These are phyloP conservation scores for Leptoteleia sp. DNA, from an alignment of 1,140 invertebrate genomes.

Conservation along the genomic window DNA sequence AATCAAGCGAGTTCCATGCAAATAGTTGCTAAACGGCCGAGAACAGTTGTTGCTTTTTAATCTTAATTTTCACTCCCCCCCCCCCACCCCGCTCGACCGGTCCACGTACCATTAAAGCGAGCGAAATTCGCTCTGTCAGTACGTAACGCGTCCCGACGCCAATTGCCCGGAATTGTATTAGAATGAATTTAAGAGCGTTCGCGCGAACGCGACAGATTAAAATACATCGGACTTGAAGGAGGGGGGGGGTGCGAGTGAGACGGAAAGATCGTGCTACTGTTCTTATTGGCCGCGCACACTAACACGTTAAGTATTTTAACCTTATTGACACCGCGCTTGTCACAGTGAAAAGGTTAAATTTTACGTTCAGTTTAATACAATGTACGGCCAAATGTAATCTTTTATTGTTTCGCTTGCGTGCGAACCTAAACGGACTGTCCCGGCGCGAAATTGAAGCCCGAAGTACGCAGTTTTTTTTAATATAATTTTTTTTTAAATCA, in stretches of 20 bases:
- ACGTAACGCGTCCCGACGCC: too few species aligned
- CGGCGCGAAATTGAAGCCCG: too few species aligned
- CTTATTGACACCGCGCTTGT: slow-evolving; percentile 59
- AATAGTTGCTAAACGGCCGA: too few species aligned
- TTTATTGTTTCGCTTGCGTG: slow-evolving; percentile 18
- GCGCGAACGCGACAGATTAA: slow-evolving; percentile 58
- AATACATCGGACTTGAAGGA: slow-evolving; percentile 60
- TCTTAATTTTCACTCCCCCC: too few species aligned
- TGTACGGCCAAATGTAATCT: slow-evolving; percentile 20
- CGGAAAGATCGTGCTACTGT: slow-evolving; percentile 57
- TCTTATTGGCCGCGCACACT: slow-evolving; percentile 48
- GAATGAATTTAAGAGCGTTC: slow-evolving; percentile 54
- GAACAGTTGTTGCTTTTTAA: too few species aligned
- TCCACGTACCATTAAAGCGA: too few species aligned
- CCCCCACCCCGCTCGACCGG: too few species aligned
- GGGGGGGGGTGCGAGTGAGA: too few species aligned
- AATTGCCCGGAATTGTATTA: slow-evolving; percentile 49
- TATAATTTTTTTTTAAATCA: too few species aligned
- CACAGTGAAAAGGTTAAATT: slow-evolving; percentile 54
- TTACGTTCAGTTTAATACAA: slow-evolving; percentile 44
- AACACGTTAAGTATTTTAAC: slow-evolving; percentile 64
- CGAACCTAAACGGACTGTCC: background rate
- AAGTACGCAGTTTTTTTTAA: slow-evolving; percentile 2
- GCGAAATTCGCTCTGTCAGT: too few species aligned
- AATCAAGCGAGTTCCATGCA: too few species aligned